Conservation (phyloP, 1,140 invertebrate genomes). For the Hesperophylax magnus region DNA sequence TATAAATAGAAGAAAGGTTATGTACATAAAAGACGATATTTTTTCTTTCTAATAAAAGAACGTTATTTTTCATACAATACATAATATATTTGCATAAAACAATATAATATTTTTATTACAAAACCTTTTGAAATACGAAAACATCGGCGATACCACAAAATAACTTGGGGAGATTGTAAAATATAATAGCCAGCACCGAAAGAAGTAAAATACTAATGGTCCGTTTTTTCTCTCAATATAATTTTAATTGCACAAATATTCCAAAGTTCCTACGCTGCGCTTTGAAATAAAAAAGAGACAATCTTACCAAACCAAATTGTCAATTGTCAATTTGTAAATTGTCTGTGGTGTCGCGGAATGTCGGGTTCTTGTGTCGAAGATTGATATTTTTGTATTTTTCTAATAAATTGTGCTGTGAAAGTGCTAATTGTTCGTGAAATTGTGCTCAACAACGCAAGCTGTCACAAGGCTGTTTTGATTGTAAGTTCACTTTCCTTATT, state of each 20-base stretch:
- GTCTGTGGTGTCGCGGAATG: slow-evolving; percentile 34
- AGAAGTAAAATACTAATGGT: no score
- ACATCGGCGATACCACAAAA: no score
- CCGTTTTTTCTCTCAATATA: no score
- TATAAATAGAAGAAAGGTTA: no score
- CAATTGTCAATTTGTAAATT: slow-evolving; percentile 38
- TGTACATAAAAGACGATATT: no score
- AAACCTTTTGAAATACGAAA: no score
- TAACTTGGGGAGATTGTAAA: no score
- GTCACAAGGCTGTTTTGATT: slow-evolving; percentile 35
- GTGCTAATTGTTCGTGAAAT: slow-evolving; percentile 5
- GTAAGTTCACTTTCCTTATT: slow-evolving; percentile 33
- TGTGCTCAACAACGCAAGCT: slow-evolving; percentile 19
- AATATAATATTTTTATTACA: no score
- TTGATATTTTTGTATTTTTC: slow-evolving; percentile 28
- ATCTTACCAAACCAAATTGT: slow-evolving; percentile 7
- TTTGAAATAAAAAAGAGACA: not conserved
- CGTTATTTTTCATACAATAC: no score
- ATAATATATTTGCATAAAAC: no score
- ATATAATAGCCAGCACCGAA: no score
- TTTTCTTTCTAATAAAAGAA: no score
- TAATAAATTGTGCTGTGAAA: slow-evolving; percentile 30
- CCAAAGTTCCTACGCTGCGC: not conserved
- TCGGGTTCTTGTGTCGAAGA: slow-evolving; percentile 3
- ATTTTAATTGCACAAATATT: not conserved